phyloP scores from a whole-genome alignment of 1,140 invertebrate species.

The Orchesella cincta region DNA sequence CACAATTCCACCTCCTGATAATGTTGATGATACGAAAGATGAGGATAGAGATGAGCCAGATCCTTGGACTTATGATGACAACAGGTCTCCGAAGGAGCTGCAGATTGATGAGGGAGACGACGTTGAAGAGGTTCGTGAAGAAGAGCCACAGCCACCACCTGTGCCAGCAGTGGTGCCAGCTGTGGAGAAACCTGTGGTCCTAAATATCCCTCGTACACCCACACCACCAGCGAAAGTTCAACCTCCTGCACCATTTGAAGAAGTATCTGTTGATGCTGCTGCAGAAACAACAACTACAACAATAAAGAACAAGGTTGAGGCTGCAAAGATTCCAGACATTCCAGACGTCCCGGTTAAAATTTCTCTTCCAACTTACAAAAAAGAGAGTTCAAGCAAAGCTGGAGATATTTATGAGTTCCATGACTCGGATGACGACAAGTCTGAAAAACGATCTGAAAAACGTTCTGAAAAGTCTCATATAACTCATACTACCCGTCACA shows the following conservation, averaged over 20 bases:
- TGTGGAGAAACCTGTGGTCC: constrained; percentile 9
- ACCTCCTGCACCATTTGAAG: background rate
- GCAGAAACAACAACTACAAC: background rate
- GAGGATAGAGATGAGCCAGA: background rate
- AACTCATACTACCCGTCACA: constrained; percentile 36
- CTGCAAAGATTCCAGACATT: background rate
- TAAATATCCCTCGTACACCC: background rate
- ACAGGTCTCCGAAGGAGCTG: constrained; percentile 39
- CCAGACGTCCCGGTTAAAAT: background rate
- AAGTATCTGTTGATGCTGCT: constrained; percentile 4
- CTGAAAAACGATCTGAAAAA: too few relatives aligned
- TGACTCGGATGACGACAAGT: constrained; percentile 52
- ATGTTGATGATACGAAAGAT: background rate
- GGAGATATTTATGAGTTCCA: constrained; percentile 52
- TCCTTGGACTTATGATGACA: constrained; percentile 34
- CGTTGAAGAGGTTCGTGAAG: background rate
- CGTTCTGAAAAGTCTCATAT: constrained; percentile 21
- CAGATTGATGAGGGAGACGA: constrained; percentile 41
- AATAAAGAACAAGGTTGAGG: constrained; percentile 31
- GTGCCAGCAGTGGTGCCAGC: constrained; percentile 39
- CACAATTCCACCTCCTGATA: background rate
- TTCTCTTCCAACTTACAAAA: background rate
- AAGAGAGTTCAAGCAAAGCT: background rate
- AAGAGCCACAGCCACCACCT: background rate
- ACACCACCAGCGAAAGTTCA: constrained; percentile 18